These are phyloP conservation scores for Calliphora vicina DNA, from an alignment of 1,140 invertebrate genomes.

Conservation along the genomic window DNA sequence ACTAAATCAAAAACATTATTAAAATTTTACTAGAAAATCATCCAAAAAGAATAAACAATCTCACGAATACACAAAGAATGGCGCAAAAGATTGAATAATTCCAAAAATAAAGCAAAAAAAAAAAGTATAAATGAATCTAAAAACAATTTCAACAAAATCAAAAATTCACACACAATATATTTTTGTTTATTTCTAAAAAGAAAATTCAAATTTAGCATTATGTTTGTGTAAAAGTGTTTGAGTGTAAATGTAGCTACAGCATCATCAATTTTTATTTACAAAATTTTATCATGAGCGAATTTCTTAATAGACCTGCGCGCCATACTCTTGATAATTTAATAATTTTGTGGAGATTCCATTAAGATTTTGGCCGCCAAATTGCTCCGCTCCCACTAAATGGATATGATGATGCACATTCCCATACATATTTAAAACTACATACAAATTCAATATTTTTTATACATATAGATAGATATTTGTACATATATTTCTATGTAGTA, in stretches of 20 bases:
- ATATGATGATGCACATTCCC: slow-evolving; percentile 17
- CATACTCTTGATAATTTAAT: not conserved
- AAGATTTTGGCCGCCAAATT: not conserved
- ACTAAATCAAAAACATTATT: not conserved
- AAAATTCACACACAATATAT: not conserved
- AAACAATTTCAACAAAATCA: not conserved
- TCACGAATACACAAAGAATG: not conserved
- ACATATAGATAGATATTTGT: too few relatives aligned
- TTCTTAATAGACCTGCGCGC: not conserved
- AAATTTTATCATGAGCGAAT: not conserved
- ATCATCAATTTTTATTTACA: not conserved
- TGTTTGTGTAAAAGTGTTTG: not conserved
- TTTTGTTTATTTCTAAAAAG: not conserved
- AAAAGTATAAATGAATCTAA: not conserved
- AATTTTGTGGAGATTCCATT: slow-evolving; percentile 8
- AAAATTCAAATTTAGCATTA: not conserved
- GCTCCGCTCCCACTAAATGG: not conserved
- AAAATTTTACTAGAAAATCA: not conserved
- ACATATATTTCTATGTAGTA: not conserved
- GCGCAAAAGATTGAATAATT: not conserved
- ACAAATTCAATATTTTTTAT: not conserved
- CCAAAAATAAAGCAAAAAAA: not conserved
- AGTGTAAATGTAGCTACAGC: not conserved
- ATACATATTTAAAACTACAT: not conserved
- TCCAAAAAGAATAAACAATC: too few relatives aligned